Evolutionary conservation across 1,140 invertebrate species (phyloP).

Genomic region (Aphaenogaster rudis): DNA sequence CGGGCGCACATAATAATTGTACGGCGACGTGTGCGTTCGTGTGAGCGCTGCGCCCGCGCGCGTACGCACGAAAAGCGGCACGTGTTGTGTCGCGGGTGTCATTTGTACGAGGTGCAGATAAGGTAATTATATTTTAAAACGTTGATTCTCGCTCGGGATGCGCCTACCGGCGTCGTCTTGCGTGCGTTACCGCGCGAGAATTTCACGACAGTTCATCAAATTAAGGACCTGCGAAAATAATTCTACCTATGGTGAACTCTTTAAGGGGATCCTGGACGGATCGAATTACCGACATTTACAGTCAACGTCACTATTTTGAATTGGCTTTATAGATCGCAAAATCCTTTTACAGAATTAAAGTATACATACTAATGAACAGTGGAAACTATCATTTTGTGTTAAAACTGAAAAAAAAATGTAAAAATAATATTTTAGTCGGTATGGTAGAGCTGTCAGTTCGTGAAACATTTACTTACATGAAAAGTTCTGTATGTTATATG

Average conservation of each 20-base stretch:
- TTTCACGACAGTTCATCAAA: neutral
- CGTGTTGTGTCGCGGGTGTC: slow-evolving; percentile 46
- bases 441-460: too few species aligned
- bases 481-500: too few species aligned
- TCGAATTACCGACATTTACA: too few species aligned
- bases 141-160: neutral
- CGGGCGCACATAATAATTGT: slow-evolving; percentile 75
- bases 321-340: too few species aligned
- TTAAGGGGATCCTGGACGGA: too few species aligned
- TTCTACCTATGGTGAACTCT: neutral
- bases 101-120: slow-evolving; percentile 54
- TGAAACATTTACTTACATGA: too few species aligned
- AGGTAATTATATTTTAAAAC: slow-evolving; percentile 68
- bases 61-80: neutral
- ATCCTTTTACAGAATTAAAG: too few species aligned
- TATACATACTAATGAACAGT: too few species aligned
- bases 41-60: neutral
- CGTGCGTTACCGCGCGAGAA: neutral
- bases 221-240: neutral
- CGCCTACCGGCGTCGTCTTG: neutral
- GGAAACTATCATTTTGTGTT: too few species aligned
- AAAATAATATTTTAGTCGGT: too few species aligned
- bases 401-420: too few species aligned
- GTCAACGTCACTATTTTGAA: too few species aligned
- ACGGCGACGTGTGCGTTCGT: slow-evolving; percentile 27